A percentile compares a stretch with the other conserved stretches of the same genome.
Conservation (phyloP, 2,797 vertebrate genomes). For the Siniperca scherzeri region DNA sequence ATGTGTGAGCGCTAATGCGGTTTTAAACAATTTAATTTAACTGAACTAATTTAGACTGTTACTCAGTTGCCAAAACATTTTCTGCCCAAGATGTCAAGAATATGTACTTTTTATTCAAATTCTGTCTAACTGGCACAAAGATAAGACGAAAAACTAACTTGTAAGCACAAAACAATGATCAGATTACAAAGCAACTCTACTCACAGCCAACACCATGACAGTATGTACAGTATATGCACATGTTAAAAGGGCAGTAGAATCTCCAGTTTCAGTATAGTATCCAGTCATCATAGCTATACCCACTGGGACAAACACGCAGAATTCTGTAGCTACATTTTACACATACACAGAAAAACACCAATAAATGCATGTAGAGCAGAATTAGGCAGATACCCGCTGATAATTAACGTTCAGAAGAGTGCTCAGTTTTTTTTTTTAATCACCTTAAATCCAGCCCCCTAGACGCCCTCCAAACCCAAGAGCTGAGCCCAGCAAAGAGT, state of each 20-base stretch:
- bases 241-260: neutral
- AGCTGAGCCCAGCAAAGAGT: too few species aligned
- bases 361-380: too few species aligned
- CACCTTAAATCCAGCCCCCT: too few species aligned
- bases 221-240: neutral
- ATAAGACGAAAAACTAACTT: neutral
- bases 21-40: conserved; percentile 18
- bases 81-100: neutral
- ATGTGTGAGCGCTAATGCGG: neutral
- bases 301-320: too few species aligned
- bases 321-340: too few species aligned
- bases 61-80: neutral
- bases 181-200: neutral
- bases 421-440: too few species aligned
- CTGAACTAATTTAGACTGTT: conserved; percentile 13
- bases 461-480: too few species aligned
- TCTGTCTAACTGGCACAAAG: neutral
- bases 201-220: neutral
- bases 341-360: too few species aligned
- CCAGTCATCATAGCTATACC: too few species aligned
- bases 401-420: too few species aligned
- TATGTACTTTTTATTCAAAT: neutral
- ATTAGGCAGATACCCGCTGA: too few species aligned
- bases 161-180: neutral
- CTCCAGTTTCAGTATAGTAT: neutral